Evolutionary conservation across 2,113 vertebrate genomes (phyloP).

Genomic region (Pelvicachromis taeniatus): DNA sequence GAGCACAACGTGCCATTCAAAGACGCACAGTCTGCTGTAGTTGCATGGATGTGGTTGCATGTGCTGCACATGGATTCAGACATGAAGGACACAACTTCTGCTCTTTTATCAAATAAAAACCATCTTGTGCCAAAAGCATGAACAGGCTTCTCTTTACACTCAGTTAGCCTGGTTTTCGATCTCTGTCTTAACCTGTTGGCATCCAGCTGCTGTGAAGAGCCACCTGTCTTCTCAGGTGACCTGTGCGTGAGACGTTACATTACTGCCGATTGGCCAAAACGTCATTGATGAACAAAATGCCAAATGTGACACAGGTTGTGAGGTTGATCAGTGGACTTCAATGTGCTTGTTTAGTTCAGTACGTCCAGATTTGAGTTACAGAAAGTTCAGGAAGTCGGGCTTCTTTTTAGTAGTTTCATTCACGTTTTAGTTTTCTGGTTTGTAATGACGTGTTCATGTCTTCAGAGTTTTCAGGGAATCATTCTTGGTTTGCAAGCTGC

Average conservation of each 20-base stretch:
- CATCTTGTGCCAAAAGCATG: background rate
- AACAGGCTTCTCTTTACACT: background rate
- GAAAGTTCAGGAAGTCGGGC: rapidly evolving
- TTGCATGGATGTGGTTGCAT: background rate
- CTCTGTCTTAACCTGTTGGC: background rate
- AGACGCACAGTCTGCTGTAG: background rate
- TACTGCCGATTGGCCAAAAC: background rate
- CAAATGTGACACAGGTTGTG: background rate
- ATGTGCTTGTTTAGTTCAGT: background rate
- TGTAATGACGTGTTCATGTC: background rate
- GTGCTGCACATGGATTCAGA: background rate
- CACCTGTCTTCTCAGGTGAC: background rate
- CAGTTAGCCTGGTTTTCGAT: rapidly evolving
- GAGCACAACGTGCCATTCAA: background rate
- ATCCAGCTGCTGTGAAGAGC: background rate
- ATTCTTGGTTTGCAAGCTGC: background rate
- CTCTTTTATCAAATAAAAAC: background rate
- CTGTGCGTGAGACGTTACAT: background rate
- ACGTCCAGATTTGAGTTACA: background rate
- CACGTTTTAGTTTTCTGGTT: rapidly evolving
- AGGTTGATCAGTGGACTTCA: background rate
- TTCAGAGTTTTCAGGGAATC: background rate
- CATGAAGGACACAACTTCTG: rapidly evolving
- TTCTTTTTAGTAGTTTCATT: background rate
- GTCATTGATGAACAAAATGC: background rate